Evolutionary conservation across 2,797 vertebrate species (phyloP).

Genomic region (Brachyrhaphis roseni): DNA sequence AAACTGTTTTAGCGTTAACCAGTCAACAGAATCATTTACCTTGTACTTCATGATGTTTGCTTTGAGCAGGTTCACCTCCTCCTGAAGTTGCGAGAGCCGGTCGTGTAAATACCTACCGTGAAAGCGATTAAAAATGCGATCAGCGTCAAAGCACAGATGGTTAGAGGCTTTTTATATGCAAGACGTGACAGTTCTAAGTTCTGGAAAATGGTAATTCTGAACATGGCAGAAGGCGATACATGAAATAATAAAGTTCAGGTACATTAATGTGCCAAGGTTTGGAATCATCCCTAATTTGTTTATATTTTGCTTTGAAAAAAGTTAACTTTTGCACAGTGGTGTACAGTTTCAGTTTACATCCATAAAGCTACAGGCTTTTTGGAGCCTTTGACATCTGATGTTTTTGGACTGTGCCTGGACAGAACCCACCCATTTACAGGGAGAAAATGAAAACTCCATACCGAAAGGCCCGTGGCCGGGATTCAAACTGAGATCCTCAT

Average conservation of each 20-base stretch:
- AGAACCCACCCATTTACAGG: not conserved
- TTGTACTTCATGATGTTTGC: constrained; percentile 96
- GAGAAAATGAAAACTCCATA: not conserved
- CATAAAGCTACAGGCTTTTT: not conserved
- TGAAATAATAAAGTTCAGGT: not conserved
- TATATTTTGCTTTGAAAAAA: not conserved
- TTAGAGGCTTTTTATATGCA: not conserved
- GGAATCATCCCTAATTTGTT: not conserved
- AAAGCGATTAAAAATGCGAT: constrained; percentile 17
- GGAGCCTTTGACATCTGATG: not conserved
- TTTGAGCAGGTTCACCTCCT: constrained; percentile 94
- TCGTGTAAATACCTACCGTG: constrained; percentile 92
- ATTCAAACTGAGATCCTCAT: not conserved
- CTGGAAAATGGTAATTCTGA: constrained; percentile 2
- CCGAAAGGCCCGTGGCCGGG: not conserved
- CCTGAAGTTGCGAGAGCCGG: constrained; percentile 92
- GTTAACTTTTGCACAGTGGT: not conserved
- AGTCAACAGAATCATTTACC: constrained; percentile 71
- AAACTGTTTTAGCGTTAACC: not conserved
- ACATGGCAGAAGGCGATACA: not conserved
- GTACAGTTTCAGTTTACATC: not conserved
- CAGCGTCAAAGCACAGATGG: not conserved
- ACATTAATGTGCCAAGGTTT: not conserved
- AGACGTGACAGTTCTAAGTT: not conserved
- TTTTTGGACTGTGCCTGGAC: not conserved